Evolutionary conservation across 2,113 vertebrate species (phyloP), one percentile per base, ranked within the genome.

Genomic region (Nansenia antarctica): DNA sequence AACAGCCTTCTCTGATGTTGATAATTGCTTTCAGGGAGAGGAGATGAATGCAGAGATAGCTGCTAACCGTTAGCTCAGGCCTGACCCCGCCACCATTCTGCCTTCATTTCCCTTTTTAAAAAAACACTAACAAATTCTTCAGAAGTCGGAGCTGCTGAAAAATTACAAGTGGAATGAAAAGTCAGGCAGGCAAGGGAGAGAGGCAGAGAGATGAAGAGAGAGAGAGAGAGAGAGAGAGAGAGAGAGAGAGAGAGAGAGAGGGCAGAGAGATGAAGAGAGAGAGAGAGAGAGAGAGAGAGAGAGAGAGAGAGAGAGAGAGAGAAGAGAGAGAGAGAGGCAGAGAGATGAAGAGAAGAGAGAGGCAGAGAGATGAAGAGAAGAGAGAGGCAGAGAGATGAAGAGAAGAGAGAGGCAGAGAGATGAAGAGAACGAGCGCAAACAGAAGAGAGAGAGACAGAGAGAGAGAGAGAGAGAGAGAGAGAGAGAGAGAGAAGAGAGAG

Each of bases 1-100:
- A 86, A 86, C 76, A 74, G 55, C 31, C 67, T 75, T n/a, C 82
- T 88, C 84, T 90, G 86, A 82, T 83, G 83, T 82, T 86, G 80
- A 82, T 88, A 84, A 89, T 87, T 72, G 82, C 85, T 82, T 82
- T 86, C 80, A 78, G 81, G 79, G 81, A 89, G 82, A 84, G 85
- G 78, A 79, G 81, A 87, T 79, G 65, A 82, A 88, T 87, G 87
- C 72, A 88, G 84, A 83, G 69, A 76, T 64, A 8, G 59, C 61
- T 24, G 11, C 73, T 60, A 59, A 70, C 81, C 71, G 59, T 61
- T 29, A 61, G 66, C 65, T 31, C 8, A n/a, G n/a, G 6, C 39
- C 15, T 7, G 5, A 20, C 61, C 30, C 30, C 7, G 27, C 30
- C 52, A 20, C 39, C 31, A 30, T n/a, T 34, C 54, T 37, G 42